Conservation (phyloP, 2,888 invertebrate species). For the Gymnocheta viridis region DNA sequence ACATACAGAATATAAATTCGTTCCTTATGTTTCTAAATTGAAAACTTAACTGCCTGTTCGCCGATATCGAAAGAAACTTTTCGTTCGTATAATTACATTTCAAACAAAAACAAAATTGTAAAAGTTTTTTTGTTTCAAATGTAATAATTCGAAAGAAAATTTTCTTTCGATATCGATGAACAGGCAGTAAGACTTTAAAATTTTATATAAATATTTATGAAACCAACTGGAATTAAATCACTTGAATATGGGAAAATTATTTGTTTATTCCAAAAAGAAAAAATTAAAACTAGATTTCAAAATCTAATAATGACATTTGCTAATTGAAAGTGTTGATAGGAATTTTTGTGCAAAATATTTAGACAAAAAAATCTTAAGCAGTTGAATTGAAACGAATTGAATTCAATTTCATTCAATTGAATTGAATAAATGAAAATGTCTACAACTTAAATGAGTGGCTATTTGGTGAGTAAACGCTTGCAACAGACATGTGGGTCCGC, state of each 20-base stretch:
- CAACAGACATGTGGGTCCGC: background rate
- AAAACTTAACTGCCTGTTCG: no score
- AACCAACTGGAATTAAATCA: background rate
- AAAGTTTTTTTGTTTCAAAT: no score
- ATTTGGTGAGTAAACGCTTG: background rate
- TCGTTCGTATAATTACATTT: no score
- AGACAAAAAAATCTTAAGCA: constrained; percentile 35
- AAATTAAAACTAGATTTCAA: background rate
- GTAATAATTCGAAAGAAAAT: no score
- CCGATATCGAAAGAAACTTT: no score
- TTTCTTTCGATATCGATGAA: no score
- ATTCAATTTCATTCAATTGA: constrained; percentile 11
- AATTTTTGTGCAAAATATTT: constrained; percentile 35
- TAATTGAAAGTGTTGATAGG: constrained; percentile 59
- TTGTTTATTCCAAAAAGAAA: no score
- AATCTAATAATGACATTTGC: constrained; percentile 62
- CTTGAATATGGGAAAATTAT: no score
- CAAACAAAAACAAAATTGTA: no score
- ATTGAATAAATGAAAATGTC: constrained; percentile 39
- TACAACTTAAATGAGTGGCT: constrained; percentile 5
- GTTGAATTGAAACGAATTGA: constrained; percentile 13
- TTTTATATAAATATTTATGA: constrained; percentile 36
- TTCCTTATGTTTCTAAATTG: no score
- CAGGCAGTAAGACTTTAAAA: no score
- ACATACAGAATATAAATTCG: no score